Evolutionary conservation across 1,140 invertebrate genomes (phyloP).

Genomic region (Sycophaga agraensis): DNA sequence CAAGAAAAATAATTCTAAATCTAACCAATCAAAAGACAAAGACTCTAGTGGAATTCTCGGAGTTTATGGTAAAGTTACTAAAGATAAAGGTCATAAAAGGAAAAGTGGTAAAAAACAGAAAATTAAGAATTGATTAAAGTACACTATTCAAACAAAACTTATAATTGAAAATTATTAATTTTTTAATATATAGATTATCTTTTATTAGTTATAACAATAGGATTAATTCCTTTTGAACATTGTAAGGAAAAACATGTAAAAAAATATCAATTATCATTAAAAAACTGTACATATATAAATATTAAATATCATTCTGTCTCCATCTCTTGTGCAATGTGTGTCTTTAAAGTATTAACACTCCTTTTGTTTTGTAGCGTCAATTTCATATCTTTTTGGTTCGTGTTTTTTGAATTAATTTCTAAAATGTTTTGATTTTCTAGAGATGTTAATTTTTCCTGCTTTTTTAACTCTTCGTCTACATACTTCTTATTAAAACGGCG

Average conservation of each 20-base stretch:
- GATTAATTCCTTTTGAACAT: too few species aligned
- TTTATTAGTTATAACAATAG: not conserved
- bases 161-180: not conserved
- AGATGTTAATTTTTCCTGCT: slow-evolving; percentile 19
- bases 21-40: not conserved
- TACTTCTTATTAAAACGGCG: slow-evolving; percentile 61
- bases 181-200: not conserved
- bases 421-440: not conserved
- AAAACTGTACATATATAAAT: not conserved
- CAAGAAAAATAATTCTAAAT: slow-evolving; percentile 45
- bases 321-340: not conserved
- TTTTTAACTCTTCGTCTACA: slow-evolving; percentile 42
- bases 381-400: not conserved
- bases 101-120: slow-evolving; percentile 27
- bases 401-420: not conserved
- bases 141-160: too few species aligned
- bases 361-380: not conserved
- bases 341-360: not conserved
- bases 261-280: not conserved
- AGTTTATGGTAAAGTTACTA: slow-evolving; percentile 39
- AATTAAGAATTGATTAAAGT: too few species aligned
- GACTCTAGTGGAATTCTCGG: slow-evolving; percentile 33
- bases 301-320: slow-evolving; percentile 4
- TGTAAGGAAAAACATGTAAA: too few species aligned
- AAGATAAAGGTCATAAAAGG: slow-evolving; percentile 22